Evolutionary conservation across 2,113 vertebrate species (phyloP).

Genomic region (Limnothrissa miodon): DNA sequence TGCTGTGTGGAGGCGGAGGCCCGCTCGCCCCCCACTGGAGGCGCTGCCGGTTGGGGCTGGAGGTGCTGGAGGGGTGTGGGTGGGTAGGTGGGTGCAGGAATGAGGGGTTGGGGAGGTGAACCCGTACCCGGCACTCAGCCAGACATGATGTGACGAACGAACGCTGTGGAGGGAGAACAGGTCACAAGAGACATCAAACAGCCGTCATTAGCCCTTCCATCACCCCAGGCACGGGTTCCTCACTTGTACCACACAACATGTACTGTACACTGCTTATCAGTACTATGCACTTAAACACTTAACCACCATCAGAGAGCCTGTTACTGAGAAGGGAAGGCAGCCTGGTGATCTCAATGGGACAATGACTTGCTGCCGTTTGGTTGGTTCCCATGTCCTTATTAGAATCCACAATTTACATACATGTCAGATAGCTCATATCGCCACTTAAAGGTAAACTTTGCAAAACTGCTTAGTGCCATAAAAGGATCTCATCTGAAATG

Average conservation of each 20-base stretch:
- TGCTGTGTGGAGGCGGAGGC: background rate
- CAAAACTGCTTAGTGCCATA: background rate
- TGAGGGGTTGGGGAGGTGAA: constrained; percentile 30
- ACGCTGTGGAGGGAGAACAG: constrained; percentile 68
- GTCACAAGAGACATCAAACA: constrained; percentile 54
- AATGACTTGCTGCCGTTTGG: background rate
- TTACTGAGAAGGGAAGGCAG: background rate
- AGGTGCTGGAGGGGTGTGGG: constrained; percentile 19
- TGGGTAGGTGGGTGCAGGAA: constrained; percentile 30
- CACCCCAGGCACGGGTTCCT: background rate
- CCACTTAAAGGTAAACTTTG: constrained; percentile 5
- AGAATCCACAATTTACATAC: background rate
- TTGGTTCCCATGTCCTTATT: background rate
- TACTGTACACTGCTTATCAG: background rate
- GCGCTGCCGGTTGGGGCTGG: background rate
- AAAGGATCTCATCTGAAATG: background rate
- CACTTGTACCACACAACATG: background rate
- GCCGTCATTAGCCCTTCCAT: background rate
- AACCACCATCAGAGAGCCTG: background rate
- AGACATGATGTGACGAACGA: constrained; percentile 75
- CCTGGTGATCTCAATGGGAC: constrained; percentile 7
- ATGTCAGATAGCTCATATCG: background rate
- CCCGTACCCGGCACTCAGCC: constrained; percentile 66
- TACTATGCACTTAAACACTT: background rate
- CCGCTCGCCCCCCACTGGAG: background rate